Percentiles rank a stretch among this genome's conserved stretches.
Conservation (phyloP, 2,797 vertebrate genomes). For the Odontamblyopus lacepedii region DNA sequence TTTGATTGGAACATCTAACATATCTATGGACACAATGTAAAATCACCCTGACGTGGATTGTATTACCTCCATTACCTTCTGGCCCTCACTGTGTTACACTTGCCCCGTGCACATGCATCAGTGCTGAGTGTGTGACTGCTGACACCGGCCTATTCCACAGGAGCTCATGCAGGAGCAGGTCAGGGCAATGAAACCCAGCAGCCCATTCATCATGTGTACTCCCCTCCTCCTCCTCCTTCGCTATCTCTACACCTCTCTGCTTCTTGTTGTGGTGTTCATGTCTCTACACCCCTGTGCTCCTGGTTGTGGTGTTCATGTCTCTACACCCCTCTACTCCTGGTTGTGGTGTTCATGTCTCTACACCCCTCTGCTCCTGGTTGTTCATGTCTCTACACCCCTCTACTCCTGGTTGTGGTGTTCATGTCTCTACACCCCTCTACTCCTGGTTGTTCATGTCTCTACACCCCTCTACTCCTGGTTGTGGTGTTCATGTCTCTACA, state of each 20-base stretch:
- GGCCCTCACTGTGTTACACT: background rate
- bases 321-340: no score
- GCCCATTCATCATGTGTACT: background rate
- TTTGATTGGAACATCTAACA: no score
- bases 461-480: no score
- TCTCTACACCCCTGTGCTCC: background rate
- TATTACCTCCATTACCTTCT: background rate
- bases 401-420: slow-evolving; percentile 5
- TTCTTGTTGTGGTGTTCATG: slow-evolving; percentile 17
- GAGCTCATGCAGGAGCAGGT: background rate
- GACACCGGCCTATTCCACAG: background rate
- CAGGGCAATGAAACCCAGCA: background rate
- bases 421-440: slow-evolving; percentile 7
- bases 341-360: slow-evolving; percentile 23
- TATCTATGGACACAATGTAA: no score
- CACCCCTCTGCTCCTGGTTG: background rate
- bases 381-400: slow-evolving; percentile 18
- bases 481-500: slow-evolving; percentile 23
- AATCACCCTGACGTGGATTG: background rate
- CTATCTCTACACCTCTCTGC: background rate
- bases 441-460: slow-evolving; percentile 21
- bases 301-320: slow-evolving; percentile 23
- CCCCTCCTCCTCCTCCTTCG: background rate
- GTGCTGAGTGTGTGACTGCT: background rate
- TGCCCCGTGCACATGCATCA: background rate